Evolutionary conservation across 2,797 vertebrate species (phyloP), one percentile per base, ranked within the genome.

Genomic region (Urosaurus nigricauda): DNA sequence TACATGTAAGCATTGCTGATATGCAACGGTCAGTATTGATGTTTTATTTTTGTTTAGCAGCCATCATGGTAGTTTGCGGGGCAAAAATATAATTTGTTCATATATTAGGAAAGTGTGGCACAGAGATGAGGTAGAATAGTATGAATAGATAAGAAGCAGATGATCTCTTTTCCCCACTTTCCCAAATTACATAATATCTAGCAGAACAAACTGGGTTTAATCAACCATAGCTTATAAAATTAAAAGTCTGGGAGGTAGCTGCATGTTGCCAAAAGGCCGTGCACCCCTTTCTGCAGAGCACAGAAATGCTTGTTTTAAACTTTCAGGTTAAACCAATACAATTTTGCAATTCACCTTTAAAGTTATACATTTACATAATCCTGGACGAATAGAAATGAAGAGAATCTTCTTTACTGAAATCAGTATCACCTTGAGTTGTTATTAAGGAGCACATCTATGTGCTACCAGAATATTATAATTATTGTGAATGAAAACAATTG

Each of bases 271-370:
- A 95, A 95, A 90, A 95, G 95, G 93, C 93, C 89, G 87, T 93
- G 94, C 96, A 81, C 91, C 86, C 88, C 68, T 86, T 90, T 90
- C 94, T 87, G 1, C 88, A 63, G 87, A 96, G 94, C 94, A 91
- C 12, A 65, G 90, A 94, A 96, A 94, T 7, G 1, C 85, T 90
- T 86, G 88, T 91, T 96, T 96, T 93, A 96, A 73, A 95, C 96
- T 96, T 95, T 95, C 95, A 95, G 94, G 94, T 96, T 96, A 95
- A 96, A 96, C 92, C 94, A 95, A 96, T 90, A 90, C 94, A 96
- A 95, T 93, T 78, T 95, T 94, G 92, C 92, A 94, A 70, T 92
- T 93, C 24, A 40, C 91, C 87, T 95, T 91, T 86, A 84, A 91
- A 96, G 94, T 88, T 95, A 94, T 94, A 94, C 91, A 91, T 95